Percentiles rank a stretch among this genome's conserved stretches.
Evolutionary conservation across 2,113 vertebrate species (phyloP).

Genomic region (Prunella fulvescens): DNA sequence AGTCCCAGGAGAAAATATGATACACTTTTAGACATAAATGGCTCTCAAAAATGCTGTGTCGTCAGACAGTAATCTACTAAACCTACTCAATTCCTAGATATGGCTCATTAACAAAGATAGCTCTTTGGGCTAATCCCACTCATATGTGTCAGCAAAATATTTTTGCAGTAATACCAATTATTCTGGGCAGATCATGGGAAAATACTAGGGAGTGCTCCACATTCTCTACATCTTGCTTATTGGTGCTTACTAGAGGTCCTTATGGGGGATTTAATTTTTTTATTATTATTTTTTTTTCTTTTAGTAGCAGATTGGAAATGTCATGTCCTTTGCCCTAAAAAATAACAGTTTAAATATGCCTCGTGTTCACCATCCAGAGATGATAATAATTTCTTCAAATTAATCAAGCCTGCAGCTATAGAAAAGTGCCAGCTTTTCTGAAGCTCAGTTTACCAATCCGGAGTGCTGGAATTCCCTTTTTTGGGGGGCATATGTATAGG

Average conservation of each 20-base stretch:
- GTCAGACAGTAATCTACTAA: background rate
- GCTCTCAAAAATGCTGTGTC: background rate
- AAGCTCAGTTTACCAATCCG: background rate
- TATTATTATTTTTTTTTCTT: background rate
- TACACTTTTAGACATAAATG: background rate
- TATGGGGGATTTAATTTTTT: background rate
- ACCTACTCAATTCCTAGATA: background rate
- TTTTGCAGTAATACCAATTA: background rate
- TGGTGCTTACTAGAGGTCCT: background rate
- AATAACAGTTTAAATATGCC: background rate
- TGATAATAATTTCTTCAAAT: background rate
- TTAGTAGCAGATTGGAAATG: background rate
- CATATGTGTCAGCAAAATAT: background rate
- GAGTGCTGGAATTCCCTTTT: background rate
- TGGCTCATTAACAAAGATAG: background rate
- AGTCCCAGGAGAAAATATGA: background rate
- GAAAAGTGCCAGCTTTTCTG: background rate
- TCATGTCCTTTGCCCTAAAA: background rate
- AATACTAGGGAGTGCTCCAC: background rate
- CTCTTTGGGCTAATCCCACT: background rate
- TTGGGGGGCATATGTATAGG: background rate
- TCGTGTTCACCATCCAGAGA: background rate
- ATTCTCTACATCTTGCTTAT: background rate
- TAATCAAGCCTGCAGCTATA: slow-evolving; percentile 16
- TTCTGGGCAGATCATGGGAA: background rate